Base-by-base conservation (phyloP, 1,140 invertebrate genomes). In the Drosophila funebris region DNA sequence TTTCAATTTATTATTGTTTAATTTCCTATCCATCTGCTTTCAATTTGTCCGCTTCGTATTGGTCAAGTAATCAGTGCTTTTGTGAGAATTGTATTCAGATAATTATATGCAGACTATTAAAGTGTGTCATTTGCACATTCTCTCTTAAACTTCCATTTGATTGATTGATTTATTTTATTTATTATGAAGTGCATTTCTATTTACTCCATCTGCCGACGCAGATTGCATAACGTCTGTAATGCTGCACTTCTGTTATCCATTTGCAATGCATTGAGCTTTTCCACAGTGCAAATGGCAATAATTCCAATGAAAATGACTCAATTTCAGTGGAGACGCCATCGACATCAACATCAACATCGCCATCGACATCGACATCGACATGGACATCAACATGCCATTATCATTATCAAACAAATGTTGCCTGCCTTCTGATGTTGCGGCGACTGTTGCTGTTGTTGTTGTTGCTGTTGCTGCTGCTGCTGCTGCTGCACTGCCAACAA, bases 351-450 rank as follows among this genome's bases (percentile, higher is more conserved):
- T n/a, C n/a, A n/a, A n/a, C n/a, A n/a, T n/a, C n/a, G n/a, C n/a
- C n/a, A n/a, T n/a, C 31, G 52, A 43, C 18, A 61, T 52, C 46
- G 63, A 43, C 29, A 54, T 33, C 43, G 71, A 20, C 29, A 46
- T 63, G 57, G 63, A 39, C 82, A 67, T 77, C 78, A 74, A 87
- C 82, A 81, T 78, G 71, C 75, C 71, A 85, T 85, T 85, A 85
- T 85, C 82, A 85, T 85, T 78, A 85, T 87, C 82, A 81, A 60
- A 85, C 82, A 81, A 77, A 84, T 85, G 58, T 57, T 75, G 39
- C 37, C 29, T 24, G 29, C 36, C 14, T 13, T 16, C 13, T 14
- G 14, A 4, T 6, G 48, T 52, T 72, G 44, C 11, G 48, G 56
- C 52, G 20, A 20, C 6, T 20, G 14, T 2, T 36, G 24, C 24